Percentiles rank a stretch among this genome's conserved stretches.
phyloP scores from a whole-genome alignment of 2,797 vertebrate species.

The Gadopsis bispinosus region DNA sequence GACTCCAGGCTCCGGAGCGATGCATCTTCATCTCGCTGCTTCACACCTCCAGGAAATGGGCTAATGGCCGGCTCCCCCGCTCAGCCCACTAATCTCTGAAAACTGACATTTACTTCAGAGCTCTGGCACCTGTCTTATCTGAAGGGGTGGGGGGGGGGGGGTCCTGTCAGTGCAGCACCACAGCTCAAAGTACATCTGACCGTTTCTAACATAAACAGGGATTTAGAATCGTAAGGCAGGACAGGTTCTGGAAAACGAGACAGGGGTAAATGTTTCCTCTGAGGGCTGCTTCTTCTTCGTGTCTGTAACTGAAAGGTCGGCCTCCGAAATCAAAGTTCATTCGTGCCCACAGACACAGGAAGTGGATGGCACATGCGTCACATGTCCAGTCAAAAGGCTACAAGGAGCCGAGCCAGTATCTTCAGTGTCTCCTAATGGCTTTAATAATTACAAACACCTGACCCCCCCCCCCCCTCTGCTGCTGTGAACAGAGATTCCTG shows the following conservation, averaged over 20 bases:
- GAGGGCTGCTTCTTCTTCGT: neutral
- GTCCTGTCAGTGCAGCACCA: neutral
- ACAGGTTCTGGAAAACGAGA: slow-evolving; percentile 6
- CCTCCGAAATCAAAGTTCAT: slow-evolving; percentile 48
- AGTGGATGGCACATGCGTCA: neutral
- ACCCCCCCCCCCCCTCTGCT: slow-evolving; percentile 12
- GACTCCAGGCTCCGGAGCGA: slow-evolving; percentile 31
- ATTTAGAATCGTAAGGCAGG: neutral
- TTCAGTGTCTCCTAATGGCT: slow-evolving; percentile 7
- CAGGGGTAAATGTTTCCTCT: slow-evolving; percentile 2
- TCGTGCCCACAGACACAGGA: slow-evolving; percentile 2
- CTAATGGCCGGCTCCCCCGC: slow-evolving; percentile 31
- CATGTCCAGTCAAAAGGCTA: slow-evolving; percentile 26
- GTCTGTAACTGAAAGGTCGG: slow-evolving; percentile 54
- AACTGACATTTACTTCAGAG: slow-evolving; percentile 43
- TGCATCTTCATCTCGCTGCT: slow-evolving; percentile 56
- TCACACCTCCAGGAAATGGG: slow-evolving; percentile 61
- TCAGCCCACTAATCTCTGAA: slow-evolving; percentile 42
- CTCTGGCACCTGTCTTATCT: slow-evolving; percentile 42
- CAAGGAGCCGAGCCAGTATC: neutral
- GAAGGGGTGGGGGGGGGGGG: slow-evolving; percentile 1
- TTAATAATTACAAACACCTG: slow-evolving; percentile 5
- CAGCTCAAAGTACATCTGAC: neutral
- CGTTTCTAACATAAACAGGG: neutral
- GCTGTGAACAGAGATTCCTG: slow-evolving; percentile 8